Evolutionary conservation across 2,113 vertebrate genomes (phyloP), one percentile per base, ranked within the genome.

Genomic region (Lipotes vexillifer): DNA sequence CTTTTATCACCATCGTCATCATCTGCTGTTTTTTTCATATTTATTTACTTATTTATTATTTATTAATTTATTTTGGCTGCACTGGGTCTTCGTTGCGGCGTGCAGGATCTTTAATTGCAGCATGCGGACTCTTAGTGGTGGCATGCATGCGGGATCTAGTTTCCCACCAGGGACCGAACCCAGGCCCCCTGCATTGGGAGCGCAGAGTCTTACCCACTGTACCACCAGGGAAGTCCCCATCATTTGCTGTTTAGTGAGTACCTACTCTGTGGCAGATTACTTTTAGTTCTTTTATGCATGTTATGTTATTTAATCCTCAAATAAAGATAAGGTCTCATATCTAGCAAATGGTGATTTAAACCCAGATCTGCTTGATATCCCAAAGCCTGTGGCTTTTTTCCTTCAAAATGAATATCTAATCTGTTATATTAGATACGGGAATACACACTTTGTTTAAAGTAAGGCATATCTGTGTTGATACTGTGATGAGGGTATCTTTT

Each of bases 331-430:
- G 52, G 8, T 31, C 46, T 83, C 21, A 20, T n/a, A 61, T 59
- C 55, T 65, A 59, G 5, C 52, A 86, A 61, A 44, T 91, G 29
- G 61, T 83, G 12, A 21, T 81, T 83, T 69, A 90, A 87, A 87
- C 33, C 23, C 33, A 82, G 59, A 55, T 44, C 59, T 61, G 10
- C 41, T 82, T 75, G 33, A 68, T 27, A 23, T 95, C 90, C 66
- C 31, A 66, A 95, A 90, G 69, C 5, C 11, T 44, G 12, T 33
- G 27, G 8, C 15, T 36, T 46, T n/a, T 61, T 8, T 2, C 17
- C 1, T 49, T 68, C 11, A 52, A 52, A 87, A 36, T 68, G 36
- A 49, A 25, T 10, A 80, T 9, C 49, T 75, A 36, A 68, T 44
- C 81, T 69, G 15, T 75, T 84, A 59, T 95, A 65, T 59, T 72